Percentiles rank a stretch among this genome's conserved stretches.
These are phyloP conservation scores for Tadarida brasiliensis DNA, from an alignment of 2,797 vertebrate species.

Conservation along the genomic window DNA sequence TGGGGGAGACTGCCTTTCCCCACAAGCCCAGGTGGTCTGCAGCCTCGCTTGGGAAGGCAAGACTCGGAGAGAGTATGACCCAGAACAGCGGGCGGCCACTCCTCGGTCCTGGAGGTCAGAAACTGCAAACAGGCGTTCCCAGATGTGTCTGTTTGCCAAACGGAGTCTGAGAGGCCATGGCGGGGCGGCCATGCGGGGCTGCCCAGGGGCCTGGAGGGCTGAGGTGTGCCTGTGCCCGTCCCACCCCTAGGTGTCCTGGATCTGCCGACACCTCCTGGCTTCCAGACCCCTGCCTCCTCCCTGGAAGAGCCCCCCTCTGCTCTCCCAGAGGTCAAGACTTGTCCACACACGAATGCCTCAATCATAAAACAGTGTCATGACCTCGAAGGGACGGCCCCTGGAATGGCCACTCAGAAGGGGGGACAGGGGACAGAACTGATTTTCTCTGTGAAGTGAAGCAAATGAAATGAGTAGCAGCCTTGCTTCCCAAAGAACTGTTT, in stretches of 20 bases:
- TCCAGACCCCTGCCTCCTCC: background rate
- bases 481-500: background rate
- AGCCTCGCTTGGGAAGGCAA: background rate
- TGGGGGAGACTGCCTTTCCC: background rate
- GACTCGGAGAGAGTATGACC: background rate
- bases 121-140: background rate
- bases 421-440: too few species aligned
- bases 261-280: background rate
- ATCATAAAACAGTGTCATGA: background rate
- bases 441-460: background rate
- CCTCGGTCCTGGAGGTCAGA: background rate
- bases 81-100: fast-evolving
- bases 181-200: too few species aligned
- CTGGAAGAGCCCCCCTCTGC: background rate
- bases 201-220: background rate
- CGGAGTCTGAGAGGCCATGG: background rate
- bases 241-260: background rate
- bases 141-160: background rate
- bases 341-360: background rate
- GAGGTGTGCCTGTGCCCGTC: too few species aligned
- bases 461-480: background rate
- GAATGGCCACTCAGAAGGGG: background rate
- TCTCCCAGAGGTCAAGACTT: background rate
- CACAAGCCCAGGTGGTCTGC: background rate
- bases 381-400: background rate